Evolutionary conservation across 2,888 invertebrate genomes (phyloP).

Genomic region (Tenthredo mesomela): DNA sequence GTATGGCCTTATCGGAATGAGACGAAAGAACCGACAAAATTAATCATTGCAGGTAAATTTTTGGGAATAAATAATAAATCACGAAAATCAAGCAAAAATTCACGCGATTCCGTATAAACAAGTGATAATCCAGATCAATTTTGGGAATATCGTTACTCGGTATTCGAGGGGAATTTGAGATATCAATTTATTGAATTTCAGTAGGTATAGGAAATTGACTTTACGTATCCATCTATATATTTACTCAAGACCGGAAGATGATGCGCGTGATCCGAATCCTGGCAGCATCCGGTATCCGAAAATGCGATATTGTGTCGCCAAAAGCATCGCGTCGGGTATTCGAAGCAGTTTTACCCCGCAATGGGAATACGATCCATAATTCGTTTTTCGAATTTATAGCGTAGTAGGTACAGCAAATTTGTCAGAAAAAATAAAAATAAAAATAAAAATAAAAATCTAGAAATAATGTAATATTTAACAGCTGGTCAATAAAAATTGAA

Average conservation of each 20-base stretch:
- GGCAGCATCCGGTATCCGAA: conserved; percentile 5
- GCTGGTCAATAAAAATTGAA: neutral
- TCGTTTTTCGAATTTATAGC: neutral
- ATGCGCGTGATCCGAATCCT: conserved; percentile 32
- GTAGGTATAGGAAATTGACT: conserved; percentile 34
- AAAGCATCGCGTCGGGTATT: neutral
- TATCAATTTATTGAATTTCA: conserved; percentile 7
- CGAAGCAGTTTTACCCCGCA: neutral
- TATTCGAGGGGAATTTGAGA: neutral
- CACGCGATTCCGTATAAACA: neutral
- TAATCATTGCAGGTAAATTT: too few species aligned
- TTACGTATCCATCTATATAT: conserved; percentile 4
- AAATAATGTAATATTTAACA: neutral
- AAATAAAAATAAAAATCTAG: too few species aligned
- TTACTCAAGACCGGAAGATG: conserved; percentile 5
- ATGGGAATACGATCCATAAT: neutral
- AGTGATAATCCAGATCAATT: neutral
- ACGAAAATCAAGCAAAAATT: neutral
- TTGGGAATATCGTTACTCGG: neutral
- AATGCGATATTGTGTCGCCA: neutral
- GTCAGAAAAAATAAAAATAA: neutral
- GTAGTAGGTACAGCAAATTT: neutral
- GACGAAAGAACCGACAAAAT: too few species aligned
- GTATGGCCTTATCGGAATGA: too few species aligned
- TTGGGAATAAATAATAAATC: neutral